Conservation (phyloP, 2,888 invertebrate genomes). For the Chymomyza amoena region DNA sequence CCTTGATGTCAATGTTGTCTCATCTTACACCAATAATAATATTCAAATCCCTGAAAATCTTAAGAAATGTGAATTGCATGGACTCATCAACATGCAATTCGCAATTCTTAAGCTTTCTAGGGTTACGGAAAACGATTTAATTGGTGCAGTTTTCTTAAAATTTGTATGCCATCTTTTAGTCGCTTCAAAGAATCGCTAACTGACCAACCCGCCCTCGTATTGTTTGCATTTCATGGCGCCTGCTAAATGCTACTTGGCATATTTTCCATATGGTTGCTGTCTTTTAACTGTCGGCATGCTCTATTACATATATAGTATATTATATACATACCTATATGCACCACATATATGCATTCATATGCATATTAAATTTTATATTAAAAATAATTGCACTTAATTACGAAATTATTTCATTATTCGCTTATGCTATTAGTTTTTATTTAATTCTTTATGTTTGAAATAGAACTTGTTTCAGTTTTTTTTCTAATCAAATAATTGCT, state of each 20-base stretch:
- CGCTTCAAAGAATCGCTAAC: too few relatives aligned
- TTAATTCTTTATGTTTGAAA: constrained; percentile 10
- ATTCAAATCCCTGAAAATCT: too few relatives aligned
- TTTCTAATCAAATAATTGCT: neutral
- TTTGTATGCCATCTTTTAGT: too few relatives aligned
- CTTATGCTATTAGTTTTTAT: neutral
- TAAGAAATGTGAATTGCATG: too few relatives aligned
- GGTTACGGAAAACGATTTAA: too few relatives aligned
- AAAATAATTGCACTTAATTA: constrained; percentile 10
- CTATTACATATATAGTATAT: neutral
- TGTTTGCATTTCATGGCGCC: constrained; percentile 27
- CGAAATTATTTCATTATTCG: neutral
- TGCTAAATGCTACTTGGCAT: constrained; percentile 21
- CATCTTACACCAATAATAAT: too few relatives aligned
- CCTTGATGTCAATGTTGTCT: too few relatives aligned
- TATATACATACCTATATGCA: neutral
- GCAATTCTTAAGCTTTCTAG: too few relatives aligned
- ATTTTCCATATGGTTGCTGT: constrained; percentile 16
- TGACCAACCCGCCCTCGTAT: too few relatives aligned
- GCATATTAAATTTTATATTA: constrained; percentile 5
- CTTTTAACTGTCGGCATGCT: neutral
- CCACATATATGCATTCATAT: constrained; percentile 18
- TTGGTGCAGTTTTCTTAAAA: too few relatives aligned
- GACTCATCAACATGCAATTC: too few relatives aligned
- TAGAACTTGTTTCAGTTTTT: constrained; percentile 30